A percentile compares a stretch with the other conserved stretches of the same genome.
Evolutionary conservation across 2,113 vertebrate species (phyloP).

Genomic region (Ceyx cyanopectus): DNA sequence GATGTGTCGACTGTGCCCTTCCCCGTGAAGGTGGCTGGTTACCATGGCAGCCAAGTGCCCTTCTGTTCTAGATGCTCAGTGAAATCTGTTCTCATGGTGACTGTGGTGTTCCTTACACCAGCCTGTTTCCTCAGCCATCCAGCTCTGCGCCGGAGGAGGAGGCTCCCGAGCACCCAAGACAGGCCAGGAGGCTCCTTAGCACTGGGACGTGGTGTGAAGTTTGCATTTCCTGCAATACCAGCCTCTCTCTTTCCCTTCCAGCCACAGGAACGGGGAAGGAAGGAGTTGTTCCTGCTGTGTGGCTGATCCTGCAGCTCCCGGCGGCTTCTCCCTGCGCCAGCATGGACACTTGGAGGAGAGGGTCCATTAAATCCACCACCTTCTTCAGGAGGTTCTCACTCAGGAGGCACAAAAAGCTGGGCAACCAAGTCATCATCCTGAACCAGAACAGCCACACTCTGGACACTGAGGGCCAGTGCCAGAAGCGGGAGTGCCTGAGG

Average conservation of each 20-base stretch:
- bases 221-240: constrained; percentile 33
- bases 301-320: background rate
- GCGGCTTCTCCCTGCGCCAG: background rate
- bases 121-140: background rate
- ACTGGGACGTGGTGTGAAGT: background rate
- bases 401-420: constrained; percentile 72
- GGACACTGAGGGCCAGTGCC: constrained; percentile 27
- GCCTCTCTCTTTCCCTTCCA: constrained; percentile 26
- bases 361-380: constrained; percentile 77
- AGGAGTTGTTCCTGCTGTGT: constrained; percentile 24
- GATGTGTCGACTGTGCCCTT: constrained; percentile 24
- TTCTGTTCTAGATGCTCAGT: constrained; percentile 62
- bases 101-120: constrained; percentile 23
- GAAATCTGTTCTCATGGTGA: constrained; percentile 62
- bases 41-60: constrained; percentile 59
- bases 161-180: background rate
- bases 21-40: constrained; percentile 57
- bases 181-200: background rate
- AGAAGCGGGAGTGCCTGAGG: constrained; percentile 64
- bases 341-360: constrained; percentile 82
- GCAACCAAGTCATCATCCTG: constrained; percentile 68
- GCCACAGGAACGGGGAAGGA: background rate
- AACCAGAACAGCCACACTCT: constrained; percentile 69
- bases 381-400: constrained; percentile 79
- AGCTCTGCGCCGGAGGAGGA: background rate